Base-by-base conservation (phyloP, 2,113 vertebrate species). In the Oenanthe melanoleuca region DNA sequence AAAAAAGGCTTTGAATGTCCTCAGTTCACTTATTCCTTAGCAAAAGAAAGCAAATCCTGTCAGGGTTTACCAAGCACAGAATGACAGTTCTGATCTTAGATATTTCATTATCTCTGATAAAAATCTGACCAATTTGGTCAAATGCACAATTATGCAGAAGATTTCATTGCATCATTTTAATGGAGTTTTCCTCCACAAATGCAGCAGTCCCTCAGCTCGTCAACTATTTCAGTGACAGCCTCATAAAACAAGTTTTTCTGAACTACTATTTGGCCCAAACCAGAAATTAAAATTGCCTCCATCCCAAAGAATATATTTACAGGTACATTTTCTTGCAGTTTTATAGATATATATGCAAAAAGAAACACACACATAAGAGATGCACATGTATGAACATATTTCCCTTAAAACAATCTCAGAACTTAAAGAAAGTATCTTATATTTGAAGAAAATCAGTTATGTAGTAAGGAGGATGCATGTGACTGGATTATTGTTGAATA, bases 371-470 rank as follows among this genome's bases (percentile, higher is more conserved):
- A 40, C 1, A 0, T 8, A 59, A 55, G 52, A 33, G 6, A 14
- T 3, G 3, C 15, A 22, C 1, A 1, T 7, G 3, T 20, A 12
- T 11, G 8, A 4, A 9, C 21, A 34, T 9, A 37, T 12, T 82
- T 53, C 22, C 38, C 65, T 29, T 21, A 28, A 61, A 91, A 45
- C 28, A 55, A 34, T 47, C 13, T 53, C 25, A 23, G 24, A 79
- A 63, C 52, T 81, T 28, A 7, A 34, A 47, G 22, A 28, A 67
- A 69, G 6, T 15, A 40, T 38, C 26, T 92, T 15, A 29, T 24
- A 84, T 34, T 73, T 70, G 22, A 81, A 82, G 29, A 56, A 70
- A 85, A 57, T 2, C 6, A 44, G 9, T 2, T 47, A 49, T 12
- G 13, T 34, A 33, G 12, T 25, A 66, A 66, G 0, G 3, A 50